Percentiles rank a stretch among this genome's conserved stretches.
phyloP scores from a whole-genome alignment of 1,140 invertebrate species.

The Philaenus spumarius region DNA sequence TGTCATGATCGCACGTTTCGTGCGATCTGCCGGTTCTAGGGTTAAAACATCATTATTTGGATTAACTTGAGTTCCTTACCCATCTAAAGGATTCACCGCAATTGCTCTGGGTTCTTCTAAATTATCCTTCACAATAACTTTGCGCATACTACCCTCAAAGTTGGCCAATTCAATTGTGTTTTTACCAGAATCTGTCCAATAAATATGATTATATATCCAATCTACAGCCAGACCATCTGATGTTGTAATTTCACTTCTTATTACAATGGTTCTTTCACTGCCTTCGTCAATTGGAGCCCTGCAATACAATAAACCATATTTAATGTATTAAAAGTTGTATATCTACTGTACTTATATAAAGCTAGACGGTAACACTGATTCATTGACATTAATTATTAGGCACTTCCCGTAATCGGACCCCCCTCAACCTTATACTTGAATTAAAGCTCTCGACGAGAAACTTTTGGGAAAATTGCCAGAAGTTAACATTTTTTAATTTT shows the following conservation, averaged over 20 bases:
- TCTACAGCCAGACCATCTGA: slow-evolving; percentile 72
- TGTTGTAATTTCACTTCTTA: slow-evolving; percentile 72
- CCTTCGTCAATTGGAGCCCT: slow-evolving; percentile 88
- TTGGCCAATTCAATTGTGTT: slow-evolving; percentile 86
- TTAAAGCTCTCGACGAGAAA: no score
- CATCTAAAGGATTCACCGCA: slow-evolving; percentile 90
- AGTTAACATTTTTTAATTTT: no score
- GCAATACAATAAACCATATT: slow-evolving; percentile 28
- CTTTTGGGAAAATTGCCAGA: no score
- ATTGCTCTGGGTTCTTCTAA: slow-evolving; percentile 93
- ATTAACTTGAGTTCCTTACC: slow-evolving; percentile 45
- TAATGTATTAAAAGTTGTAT: not conserved
- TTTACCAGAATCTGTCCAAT: slow-evolving; percentile 91
- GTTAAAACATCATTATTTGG: no score
- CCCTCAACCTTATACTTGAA: no score
- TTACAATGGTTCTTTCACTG: slow-evolving; percentile 70
- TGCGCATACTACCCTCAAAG: slow-evolving; percentile 83
- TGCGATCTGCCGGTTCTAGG: no score
- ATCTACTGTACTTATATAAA: no score
- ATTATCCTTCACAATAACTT: slow-evolving; percentile 71
- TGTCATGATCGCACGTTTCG: no score
- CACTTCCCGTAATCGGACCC: no score
- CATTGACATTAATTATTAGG: no score
- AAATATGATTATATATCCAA: slow-evolving; percentile 82
- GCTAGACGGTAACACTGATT: no score